These are phyloP conservation scores for Mystacides longicornis DNA, from an alignment of 2,888 invertebrate species.

Conservation along the genomic window DNA sequence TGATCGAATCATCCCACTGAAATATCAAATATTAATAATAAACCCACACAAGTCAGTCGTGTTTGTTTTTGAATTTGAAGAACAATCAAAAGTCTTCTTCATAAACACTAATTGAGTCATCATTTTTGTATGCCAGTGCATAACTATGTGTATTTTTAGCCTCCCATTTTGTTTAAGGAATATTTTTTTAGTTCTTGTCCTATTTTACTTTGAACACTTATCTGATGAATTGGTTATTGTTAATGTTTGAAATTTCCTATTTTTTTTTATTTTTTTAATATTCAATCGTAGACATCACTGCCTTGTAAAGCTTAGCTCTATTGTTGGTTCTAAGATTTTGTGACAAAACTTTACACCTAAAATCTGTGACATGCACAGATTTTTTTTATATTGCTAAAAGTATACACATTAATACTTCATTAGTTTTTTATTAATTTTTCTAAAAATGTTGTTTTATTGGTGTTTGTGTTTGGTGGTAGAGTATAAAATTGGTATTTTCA, in stretches of 20 bases:
- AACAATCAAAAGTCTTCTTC: slow-evolving; percentile 17
- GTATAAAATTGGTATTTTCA: neutral
- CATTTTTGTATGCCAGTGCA: slow-evolving; percentile 26
- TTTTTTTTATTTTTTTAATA: neutral
- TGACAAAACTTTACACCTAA: too few relatives aligned
- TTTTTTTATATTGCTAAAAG: too few relatives aligned
- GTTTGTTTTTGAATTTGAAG: slow-evolving; percentile 10
- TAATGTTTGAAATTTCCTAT: slow-evolving; percentile 24
- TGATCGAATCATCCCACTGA: slow-evolving; percentile 33
- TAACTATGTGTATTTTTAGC: slow-evolving; percentile 7
- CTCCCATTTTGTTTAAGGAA: neutral
- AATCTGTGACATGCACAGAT: too few relatives aligned
- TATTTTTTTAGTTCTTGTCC: neutral
- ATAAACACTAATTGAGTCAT: slow-evolving; percentile 22
- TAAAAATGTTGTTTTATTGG: neutral
- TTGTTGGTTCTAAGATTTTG: neutral
- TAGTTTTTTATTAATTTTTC: neutral
- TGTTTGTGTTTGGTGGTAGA: neutral
- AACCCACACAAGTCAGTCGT: neutral
- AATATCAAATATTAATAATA: slow-evolving; percentile 13
- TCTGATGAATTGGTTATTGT: neutral
- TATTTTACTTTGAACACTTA: neutral
- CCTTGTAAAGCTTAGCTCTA: too few relatives aligned
- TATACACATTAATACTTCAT: too few relatives aligned
- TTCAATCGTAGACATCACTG: neutral